Percentiles rank a stretch among this genome's conserved stretches.
These are phyloP conservation scores for Galerucella pusilla DNA, from an alignment of 2,888 invertebrate genomes.

Conservation along the genomic window DNA sequence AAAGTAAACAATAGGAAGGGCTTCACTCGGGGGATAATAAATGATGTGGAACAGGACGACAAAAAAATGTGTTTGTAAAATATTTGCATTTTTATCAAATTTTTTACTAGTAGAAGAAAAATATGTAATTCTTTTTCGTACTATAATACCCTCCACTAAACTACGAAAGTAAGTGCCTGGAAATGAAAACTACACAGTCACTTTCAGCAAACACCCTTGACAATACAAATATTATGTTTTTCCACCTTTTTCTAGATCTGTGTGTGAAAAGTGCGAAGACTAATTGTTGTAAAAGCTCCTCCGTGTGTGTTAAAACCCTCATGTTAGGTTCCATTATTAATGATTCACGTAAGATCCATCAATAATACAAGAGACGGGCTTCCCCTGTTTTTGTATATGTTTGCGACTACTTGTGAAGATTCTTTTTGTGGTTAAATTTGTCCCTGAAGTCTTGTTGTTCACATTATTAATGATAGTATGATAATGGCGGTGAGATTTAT, in stretches of 20 bases:
- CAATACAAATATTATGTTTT: conserved; percentile 33
- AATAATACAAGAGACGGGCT: conserved; percentile 21
- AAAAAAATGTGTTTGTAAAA: too few species aligned
- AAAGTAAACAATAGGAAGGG: not conserved
- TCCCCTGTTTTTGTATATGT: not conserved
- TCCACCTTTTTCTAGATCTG: conserved; percentile 17
- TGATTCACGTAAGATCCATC: conserved; percentile 14
- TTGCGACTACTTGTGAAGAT: conserved; percentile 12
- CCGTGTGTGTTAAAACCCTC: conserved; percentile 13
- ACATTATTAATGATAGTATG: conserved; percentile 18
- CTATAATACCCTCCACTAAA: not conserved
- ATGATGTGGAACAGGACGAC: too few species aligned
- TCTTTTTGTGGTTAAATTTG: conserved; percentile 6
- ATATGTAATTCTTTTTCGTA: not conserved
- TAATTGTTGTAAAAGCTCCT: conserved; percentile 24
- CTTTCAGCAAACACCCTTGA: conserved; percentile 17
- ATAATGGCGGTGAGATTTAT: not conserved
- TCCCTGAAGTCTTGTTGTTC: conserved; percentile 1
- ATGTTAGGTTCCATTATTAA: conserved; percentile 15
- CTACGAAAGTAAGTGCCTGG: not conserved
- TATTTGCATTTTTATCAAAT: not conserved
- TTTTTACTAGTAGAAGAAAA: not conserved
- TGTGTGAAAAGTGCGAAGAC: conserved; percentile 18
- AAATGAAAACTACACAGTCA: conserved; percentile 12
- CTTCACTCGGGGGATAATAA: too few species aligned